Evolutionary conservation across 64 coral and sea anemone species (phyloP).

Genomic region (Platygyra sinensis): DNA sequence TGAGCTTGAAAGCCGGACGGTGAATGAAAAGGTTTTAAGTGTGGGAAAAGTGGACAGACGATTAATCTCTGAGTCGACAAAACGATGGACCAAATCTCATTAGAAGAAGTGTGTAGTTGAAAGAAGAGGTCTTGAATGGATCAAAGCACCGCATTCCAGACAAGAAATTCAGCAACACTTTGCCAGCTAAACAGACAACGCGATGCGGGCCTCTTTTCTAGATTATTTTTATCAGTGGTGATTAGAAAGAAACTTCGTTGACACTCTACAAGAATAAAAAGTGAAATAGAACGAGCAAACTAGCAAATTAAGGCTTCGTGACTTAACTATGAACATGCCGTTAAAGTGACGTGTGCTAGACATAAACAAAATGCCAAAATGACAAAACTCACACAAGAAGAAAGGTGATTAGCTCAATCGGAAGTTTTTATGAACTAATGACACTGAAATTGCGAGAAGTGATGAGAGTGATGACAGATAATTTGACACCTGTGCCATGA

Average conservation of each 20-base stretch:
- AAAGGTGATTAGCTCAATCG: slow-evolving; percentile 31
- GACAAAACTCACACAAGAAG: neutral
- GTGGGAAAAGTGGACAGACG: neutral
- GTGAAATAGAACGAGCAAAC: neutral
- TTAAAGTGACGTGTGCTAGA: neutral
- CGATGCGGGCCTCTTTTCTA: neutral
- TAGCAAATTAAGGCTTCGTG: neutral
- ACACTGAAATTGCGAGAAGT: neutral
- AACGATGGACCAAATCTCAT: neutral
- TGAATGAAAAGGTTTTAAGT: neutral
- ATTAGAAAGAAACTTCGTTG: neutral
- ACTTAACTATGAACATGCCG: neutral
- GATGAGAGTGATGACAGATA: neutral
- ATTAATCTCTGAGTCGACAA: neutral
- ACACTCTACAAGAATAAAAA: neutral
- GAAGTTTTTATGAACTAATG: slow-evolving; percentile 15
- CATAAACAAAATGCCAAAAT: too few relatives aligned
- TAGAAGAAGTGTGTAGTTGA: neutral
- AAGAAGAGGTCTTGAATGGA: neutral
- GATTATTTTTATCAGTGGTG: too few relatives aligned
- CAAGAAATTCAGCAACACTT: neutral
- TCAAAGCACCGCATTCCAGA: slow-evolving; percentile 7
- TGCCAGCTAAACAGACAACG: neutral
- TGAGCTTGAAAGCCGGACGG: neutral
- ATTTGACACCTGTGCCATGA: neutral